phyloP scores from a whole-genome alignment of 2,113 vertebrate genomes.

The Danionella cerebrum region DNA sequence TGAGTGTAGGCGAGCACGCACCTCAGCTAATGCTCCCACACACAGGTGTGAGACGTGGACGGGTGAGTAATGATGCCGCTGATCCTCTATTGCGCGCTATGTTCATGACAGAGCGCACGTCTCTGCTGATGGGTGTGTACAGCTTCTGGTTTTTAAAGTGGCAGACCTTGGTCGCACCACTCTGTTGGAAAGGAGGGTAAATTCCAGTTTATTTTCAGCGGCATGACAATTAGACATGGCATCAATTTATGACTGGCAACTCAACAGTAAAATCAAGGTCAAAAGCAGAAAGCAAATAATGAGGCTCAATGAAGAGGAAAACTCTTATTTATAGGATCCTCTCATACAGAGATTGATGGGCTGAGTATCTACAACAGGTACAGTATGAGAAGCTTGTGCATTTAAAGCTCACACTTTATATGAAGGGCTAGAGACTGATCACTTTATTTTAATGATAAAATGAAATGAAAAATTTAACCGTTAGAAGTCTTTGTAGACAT shows the following conservation, averaged over 20 bases:
- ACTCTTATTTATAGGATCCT: too few species aligned
- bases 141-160: neutral
- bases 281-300: neutral
- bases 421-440: too few species aligned
- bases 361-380: too few species aligned
- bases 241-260: neutral
- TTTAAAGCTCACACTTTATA: too few species aligned
- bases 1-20: neutral
- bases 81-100: neutral
- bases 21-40: neutral
- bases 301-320: too few species aligned
- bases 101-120: conserved; percentile 3
- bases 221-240: conserved; percentile 4
- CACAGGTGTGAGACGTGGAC: conserved; percentile 4
- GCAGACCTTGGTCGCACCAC: conserved; percentile 1
- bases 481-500: too few species aligned
- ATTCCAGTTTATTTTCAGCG: conserved; percentile 14
- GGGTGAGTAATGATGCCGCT: conserved; percentile 8
- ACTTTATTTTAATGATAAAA: too few species aligned
- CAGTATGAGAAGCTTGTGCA: too few species aligned
- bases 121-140: conserved; percentile 10
- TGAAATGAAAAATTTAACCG: too few species aligned
- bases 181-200: conserved; percentile 9
- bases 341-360: too few species aligned
- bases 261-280: neutral